Percentiles rank a stretch among this genome's conserved stretches.
These are phyloP conservation scores for Falco biarmicus DNA, from an alignment of 2,797 vertebrate species.

Conservation along the genomic window DNA sequence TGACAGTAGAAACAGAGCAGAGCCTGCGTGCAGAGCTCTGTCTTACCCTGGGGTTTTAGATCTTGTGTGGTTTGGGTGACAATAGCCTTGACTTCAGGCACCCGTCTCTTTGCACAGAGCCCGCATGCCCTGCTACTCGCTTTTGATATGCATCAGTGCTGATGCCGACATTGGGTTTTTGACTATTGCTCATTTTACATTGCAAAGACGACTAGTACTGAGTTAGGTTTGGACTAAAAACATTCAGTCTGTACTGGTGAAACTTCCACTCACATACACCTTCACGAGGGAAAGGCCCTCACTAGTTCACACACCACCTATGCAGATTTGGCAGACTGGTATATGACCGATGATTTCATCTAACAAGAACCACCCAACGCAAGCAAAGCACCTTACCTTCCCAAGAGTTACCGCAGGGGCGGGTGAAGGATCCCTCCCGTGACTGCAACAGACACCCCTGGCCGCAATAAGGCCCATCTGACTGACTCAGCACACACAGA, in stretches of 20 bases:
- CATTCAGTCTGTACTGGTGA: fast-evolving
- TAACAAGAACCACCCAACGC: neutral
- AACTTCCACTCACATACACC: neutral
- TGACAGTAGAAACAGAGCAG: neutral
- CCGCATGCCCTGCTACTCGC: fast-evolving
- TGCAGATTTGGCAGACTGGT: neutral
- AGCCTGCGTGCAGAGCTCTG: fast-evolving
- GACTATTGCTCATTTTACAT: neutral
- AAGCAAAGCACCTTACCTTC: neutral
- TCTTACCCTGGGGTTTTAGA: neutral
- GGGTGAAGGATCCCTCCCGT: neutral
- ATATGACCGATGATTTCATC: fast-evolving
- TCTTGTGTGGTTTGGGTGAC: too few species aligned
- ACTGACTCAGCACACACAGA: fast-evolving
- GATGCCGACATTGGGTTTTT: fast-evolving
- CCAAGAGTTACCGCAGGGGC: neutral
- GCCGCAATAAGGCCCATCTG: neutral
- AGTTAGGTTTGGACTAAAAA: neutral
- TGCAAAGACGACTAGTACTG: neutral
- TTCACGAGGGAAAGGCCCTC: neutral
- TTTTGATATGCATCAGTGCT: fast-evolving
- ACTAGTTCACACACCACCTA: neutral
- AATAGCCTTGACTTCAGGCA: fast-evolving
- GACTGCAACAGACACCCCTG: fast-evolving
- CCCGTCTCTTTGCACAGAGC: too few species aligned